These are phyloP conservation scores for Psix sp. DNA, from an alignment of 1,140 invertebrate genomes.

Conservation along the genomic window DNA sequence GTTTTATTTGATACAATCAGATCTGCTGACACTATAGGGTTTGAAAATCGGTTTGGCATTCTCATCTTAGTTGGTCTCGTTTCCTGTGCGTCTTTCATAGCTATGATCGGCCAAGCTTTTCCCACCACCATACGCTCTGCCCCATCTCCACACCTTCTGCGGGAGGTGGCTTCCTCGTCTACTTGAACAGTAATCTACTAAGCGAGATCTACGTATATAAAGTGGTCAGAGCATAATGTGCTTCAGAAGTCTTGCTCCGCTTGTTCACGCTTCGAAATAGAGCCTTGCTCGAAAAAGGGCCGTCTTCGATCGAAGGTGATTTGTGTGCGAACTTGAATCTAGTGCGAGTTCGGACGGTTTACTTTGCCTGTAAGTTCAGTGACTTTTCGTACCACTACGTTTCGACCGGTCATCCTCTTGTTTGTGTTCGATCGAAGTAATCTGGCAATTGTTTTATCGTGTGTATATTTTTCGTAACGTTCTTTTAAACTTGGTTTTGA, in stretches of 20 bases:
- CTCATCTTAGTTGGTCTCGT: conserved; percentile 47
- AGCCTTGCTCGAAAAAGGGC: conserved; percentile 53
- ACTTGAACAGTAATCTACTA: conserved; percentile 60
- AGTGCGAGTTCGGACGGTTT: conserved; percentile 49
- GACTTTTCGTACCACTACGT: conserved; percentile 12
- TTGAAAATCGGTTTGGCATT: conserved; percentile 62
- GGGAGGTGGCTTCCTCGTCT: conserved; percentile 63
- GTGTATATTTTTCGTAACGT: no score
- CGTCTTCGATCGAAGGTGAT: conserved; percentile 43
- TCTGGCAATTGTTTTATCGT: neutral
- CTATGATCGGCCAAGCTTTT: conserved; percentile 47
- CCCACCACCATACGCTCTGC: conserved; percentile 47
- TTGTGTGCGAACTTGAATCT: conserved; percentile 52
- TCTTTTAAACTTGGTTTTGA: no score
- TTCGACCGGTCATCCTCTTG: conserved; percentile 25
- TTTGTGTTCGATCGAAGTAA: neutral
- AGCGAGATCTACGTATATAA: conserved; percentile 76
- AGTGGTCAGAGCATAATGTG: conserved; percentile 70
- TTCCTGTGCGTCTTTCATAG: conserved; percentile 56
- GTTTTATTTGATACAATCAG: conserved; percentile 1
- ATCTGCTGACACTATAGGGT: neutral
- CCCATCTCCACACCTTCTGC: conserved; percentile 59
- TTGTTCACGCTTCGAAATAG: conserved; percentile 69
- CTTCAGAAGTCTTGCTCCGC: conserved; percentile 73
- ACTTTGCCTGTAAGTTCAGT: conserved; percentile 49